Percentiles rank a stretch among this genome's conserved stretches.
Evolutionary conservation across 2,888 invertebrate species (phyloP).

Genomic region (Hyposoter dolosus): DNA sequence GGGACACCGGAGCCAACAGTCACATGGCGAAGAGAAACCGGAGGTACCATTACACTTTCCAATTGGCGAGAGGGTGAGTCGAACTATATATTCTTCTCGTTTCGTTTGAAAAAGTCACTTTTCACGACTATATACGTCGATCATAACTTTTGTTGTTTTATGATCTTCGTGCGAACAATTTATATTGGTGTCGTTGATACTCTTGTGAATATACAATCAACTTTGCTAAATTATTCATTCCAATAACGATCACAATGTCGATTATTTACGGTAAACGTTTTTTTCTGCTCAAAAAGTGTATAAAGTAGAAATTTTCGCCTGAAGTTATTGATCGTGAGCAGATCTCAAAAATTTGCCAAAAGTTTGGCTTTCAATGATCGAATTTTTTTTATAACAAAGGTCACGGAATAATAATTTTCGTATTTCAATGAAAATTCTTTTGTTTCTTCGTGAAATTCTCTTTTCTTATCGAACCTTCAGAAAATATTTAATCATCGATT

Average conservation of each 20-base stretch:
- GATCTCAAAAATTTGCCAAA: background rate
- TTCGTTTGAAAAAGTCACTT: constrained; percentile 9
- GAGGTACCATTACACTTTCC: constrained; percentile 86
- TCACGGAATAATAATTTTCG: background rate
- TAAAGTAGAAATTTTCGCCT: background rate
- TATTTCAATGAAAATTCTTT: background rate
- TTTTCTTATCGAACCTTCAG: background rate
- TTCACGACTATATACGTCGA: background rate
- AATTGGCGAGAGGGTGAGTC: constrained; percentile 80
- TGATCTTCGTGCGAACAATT: background rate
- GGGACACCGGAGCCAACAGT: constrained; percentile 94
- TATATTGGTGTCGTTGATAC: background rate
- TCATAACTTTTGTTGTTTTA: constrained; percentile 4
- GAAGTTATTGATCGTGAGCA: background rate
- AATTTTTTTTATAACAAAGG: background rate
- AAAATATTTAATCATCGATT: background rate
- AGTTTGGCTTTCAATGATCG: background rate
- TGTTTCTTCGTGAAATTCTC: background rate
- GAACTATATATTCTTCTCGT: constrained; percentile 56
- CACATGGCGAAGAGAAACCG: constrained; percentile 94
- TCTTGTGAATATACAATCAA: background rate
- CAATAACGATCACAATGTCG: background rate
- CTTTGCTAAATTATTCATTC: background rate
- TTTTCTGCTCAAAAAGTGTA: background rate
- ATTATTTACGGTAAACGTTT: background rate